These are phyloP conservation scores for Chloropsis cyanopogon DNA, from an alignment of 2,113 vertebrate genomes.

Conservation along the genomic window DNA sequence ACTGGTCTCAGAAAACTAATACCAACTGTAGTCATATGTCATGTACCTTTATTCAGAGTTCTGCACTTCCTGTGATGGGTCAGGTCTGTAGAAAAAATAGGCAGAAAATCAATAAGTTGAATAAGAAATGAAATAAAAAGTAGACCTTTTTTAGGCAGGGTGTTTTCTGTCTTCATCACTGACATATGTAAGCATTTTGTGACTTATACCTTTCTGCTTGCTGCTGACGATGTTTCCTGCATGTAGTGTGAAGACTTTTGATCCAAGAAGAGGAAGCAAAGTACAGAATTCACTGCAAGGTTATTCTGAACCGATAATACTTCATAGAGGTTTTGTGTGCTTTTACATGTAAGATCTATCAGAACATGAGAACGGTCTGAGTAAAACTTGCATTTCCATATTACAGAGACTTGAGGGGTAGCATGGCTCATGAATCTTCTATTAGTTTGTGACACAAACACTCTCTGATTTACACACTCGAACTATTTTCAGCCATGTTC, in stretches of 20 bases:
- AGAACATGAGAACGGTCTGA: background rate
- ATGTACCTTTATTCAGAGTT: slow-evolving; percentile 72
- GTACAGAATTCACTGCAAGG: background rate
- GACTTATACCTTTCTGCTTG: background rate
- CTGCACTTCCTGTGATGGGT: slow-evolving; percentile 78
- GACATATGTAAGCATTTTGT: slow-evolving; percentile 16
- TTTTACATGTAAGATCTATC: background rate
- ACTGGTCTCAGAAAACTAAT: slow-evolving; percentile 66
- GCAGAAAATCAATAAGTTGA: slow-evolving; percentile 87
- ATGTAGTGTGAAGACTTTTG: background rate
- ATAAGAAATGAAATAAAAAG: slow-evolving; percentile 83
- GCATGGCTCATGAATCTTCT: background rate
- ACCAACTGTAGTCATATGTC: slow-evolving; percentile 67
- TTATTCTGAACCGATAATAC: background rate
- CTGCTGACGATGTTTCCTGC: background rate
- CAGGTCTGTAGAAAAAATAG: slow-evolving; percentile 78
- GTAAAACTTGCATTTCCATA: background rate
- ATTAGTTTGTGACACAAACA: background rate
- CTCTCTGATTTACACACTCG: background rate
- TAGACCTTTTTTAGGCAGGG: slow-evolving; percentile 17
- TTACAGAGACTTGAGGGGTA: background rate
- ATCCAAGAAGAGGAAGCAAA: background rate
- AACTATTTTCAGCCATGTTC: background rate
- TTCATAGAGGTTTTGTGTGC: background rate
- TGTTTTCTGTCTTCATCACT: slow-evolving; percentile 37